phyloP scores from a whole-genome alignment of 1,140 invertebrate species.

The Apis florea region DNA sequence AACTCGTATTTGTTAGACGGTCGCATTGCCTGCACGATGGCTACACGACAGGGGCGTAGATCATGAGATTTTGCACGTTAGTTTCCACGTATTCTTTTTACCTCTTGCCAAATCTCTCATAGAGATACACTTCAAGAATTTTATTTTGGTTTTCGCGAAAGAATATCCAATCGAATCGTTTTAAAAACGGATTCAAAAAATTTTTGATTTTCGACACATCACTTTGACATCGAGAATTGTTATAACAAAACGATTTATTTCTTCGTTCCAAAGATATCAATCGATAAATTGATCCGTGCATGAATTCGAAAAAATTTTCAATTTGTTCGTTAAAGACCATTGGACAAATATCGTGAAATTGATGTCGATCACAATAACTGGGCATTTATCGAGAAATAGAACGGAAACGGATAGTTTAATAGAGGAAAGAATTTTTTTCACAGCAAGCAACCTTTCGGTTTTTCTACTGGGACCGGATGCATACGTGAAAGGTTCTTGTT shows the following conservation, averaged over 20 bases:
- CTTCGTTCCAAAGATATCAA: neutral
- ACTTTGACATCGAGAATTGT: neutral
- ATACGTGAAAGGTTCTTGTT: conserved; percentile 52
- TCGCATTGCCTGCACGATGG: conserved; percentile 47
- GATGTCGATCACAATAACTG: neutral
- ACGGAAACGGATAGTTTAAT: conserved; percentile 3
- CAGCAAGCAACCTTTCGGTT: conserved; percentile 11
- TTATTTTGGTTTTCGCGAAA: neutral
- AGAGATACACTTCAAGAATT: conserved; percentile 16
- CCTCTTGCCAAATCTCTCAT: conserved; percentile 40
- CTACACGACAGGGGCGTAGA: conserved; percentile 58
- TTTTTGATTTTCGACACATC: neutral
- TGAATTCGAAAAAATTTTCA: neutral
- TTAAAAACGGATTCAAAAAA: neutral
- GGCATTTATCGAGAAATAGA: neutral
- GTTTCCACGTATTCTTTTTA: conserved; percentile 69
- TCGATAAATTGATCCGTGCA: neutral
- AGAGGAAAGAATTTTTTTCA: conserved; percentile 24
- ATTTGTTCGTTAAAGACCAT: neutral
- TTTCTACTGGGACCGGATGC: conserved; percentile 48
- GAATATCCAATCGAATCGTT: no score
- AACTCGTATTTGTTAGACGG: conserved; percentile 44
- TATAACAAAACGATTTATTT: neutral
- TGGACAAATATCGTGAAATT: neutral
- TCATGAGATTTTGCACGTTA: conserved; percentile 71